These are phyloP conservation scores for Grammomys dolichurus DNA, from an alignment of 2,113 vertebrate species.

Conservation along the genomic window DNA sequence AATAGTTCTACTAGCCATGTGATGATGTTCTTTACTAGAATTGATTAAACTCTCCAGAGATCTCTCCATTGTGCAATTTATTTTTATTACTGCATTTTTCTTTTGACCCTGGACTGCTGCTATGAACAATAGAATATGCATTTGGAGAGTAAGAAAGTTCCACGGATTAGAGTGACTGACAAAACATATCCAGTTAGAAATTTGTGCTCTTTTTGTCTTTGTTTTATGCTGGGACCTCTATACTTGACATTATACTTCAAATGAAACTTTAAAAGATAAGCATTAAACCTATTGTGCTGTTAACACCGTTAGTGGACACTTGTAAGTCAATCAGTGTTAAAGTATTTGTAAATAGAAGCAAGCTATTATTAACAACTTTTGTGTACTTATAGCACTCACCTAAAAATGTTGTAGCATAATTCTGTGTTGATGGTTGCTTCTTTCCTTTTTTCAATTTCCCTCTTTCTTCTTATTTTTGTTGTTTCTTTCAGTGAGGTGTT, in stretches of 20 bases:
- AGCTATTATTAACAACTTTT: conserved; percentile 96
- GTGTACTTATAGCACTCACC: conserved; percentile 95
- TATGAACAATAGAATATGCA: conserved; percentile 88
- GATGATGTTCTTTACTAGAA: conserved; percentile 85
- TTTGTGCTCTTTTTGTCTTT: conserved; percentile 96
- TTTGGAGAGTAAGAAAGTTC: conserved; percentile 87
- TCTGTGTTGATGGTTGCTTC: conserved; percentile 89
- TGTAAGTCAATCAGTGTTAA: conserved; percentile 95
- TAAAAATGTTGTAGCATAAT: conserved; percentile 91
- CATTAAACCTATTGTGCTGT: conserved; percentile 94
- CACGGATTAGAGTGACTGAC: conserved; percentile 88
- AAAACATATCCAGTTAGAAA: conserved; percentile 93
- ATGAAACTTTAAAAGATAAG: conserved; percentile 91
- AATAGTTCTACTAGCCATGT: conserved; percentile 86
- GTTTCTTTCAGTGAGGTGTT: conserved; percentile 88
- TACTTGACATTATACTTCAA: conserved; percentile 95
- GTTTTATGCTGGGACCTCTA: conserved; percentile 95
- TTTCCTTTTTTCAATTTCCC: conserved; percentile 84
- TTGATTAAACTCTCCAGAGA: conserved; percentile 83
- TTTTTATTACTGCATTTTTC: conserved; percentile 77
- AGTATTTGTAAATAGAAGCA: conserved; percentile 99
- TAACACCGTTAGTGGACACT: conserved; percentile 97
- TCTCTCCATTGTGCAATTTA: conserved; percentile 86
- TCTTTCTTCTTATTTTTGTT: conserved; percentile 84
- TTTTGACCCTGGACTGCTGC: conserved; percentile 92